These are phyloP conservation scores for Zalophus californianus DNA, from an alignment of 2,797 vertebrate species.

Conservation along the genomic window DNA sequence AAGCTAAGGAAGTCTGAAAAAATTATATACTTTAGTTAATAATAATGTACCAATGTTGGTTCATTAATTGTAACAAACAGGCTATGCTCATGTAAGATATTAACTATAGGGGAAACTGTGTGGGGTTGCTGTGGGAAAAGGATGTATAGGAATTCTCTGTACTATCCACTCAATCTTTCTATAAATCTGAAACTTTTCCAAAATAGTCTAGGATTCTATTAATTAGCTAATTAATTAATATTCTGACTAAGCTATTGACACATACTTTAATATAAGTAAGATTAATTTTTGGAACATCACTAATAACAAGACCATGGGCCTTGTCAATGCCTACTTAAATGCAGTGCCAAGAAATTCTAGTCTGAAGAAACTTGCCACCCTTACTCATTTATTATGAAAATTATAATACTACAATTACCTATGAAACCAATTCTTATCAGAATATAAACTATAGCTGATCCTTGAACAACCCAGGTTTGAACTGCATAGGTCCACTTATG, in stretches of 20 bases:
- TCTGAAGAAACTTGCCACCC: not conserved
- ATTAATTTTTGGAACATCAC: not conserved
- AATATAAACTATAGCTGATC: not conserved
- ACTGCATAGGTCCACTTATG: not conserved
- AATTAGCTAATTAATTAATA: not conserved
- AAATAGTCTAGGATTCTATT: not conserved
- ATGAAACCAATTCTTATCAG: not conserved
- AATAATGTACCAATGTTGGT: not conserved
- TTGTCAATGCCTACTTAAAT: not conserved
- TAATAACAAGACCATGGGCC: not conserved
- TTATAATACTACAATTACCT: not conserved
- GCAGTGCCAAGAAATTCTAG: not conserved
- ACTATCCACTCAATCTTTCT: not conserved
- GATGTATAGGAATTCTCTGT: not conserved
- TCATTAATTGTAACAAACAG: not conserved
- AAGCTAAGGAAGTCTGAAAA: not conserved
- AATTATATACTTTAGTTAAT: not conserved
- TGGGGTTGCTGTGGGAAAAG: not conserved
- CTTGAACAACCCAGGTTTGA: not conserved
- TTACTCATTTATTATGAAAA: conserved; percentile 35
- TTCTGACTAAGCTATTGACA: not conserved
- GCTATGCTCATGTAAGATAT: not conserved
- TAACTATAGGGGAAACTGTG: not conserved
- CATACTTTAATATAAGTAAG: not conserved
- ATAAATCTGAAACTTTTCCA: not conserved